Conservation (phyloP, 2,113 vertebrate genomes). For the Trichechus manatus region DNA sequence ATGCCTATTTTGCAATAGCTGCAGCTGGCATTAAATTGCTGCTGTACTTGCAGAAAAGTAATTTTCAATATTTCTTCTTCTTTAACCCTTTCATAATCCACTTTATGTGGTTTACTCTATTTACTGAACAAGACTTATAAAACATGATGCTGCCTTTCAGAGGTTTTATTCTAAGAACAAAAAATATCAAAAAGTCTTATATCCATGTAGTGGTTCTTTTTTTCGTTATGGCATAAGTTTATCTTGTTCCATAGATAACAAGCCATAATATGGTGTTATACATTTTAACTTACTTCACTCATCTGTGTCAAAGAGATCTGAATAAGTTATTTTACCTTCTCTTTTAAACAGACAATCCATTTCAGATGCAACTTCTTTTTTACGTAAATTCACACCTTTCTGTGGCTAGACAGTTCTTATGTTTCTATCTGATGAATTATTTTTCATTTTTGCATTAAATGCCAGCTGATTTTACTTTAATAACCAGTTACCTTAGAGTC, state of each 20-base stretch:
- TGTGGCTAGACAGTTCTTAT: neutral
- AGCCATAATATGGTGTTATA: neutral
- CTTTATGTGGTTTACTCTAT: neutral
- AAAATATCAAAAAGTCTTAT: neutral
- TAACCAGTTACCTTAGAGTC: neutral
- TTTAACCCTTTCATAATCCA: constrained; percentile 52
- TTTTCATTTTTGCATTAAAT: constrained; percentile 46
- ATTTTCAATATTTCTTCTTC: constrained; percentile 48
- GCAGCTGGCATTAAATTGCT: constrained; percentile 46
- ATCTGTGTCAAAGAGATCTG: neutral
- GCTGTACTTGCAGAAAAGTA: constrained; percentile 16
- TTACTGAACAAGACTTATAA: neutral
- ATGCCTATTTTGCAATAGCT: constrained; percentile 47
- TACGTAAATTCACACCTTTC: neutral
- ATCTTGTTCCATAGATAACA: neutral
- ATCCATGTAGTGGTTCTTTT: neutral
- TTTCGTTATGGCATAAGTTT: neutral
- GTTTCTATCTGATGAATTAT: neutral
- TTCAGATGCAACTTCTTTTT: neutral
- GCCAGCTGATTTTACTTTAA: constrained; percentile 31
- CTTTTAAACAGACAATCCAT: constrained; percentile 19
- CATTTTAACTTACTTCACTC: neutral
- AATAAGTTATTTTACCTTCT: neutral
- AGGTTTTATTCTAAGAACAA: constrained; percentile 40
- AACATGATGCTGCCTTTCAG: neutral